Evolutionary conservation across 92 coral and sea anemone species (phyloP).

Genomic region (Palythoa grandis): DNA sequence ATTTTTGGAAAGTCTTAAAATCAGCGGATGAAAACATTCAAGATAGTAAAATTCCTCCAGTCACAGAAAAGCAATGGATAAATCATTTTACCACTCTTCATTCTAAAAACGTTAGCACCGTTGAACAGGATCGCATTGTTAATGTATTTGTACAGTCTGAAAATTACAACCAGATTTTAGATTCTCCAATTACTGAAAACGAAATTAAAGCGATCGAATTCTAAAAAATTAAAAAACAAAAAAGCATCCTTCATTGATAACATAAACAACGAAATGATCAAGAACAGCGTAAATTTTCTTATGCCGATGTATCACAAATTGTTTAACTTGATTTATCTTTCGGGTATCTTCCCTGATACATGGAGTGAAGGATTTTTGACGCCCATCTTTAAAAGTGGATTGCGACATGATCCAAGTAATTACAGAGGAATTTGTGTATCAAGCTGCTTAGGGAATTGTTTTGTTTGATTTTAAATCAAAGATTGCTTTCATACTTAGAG

Average conservation of each 20-base stretch:
- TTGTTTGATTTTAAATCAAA: background rate
- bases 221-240: background rate
- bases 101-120: background rate
- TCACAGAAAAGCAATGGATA: background rate
- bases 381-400: too few relatives aligned
- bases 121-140: background rate
- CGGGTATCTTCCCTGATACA: too few relatives aligned
- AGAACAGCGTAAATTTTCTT: background rate
- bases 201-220: background rate
- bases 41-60: background rate
- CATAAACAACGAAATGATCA: slow-evolving; percentile 27
- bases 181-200: background rate
- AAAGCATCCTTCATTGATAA: background rate
- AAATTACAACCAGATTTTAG: background rate
- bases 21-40: background rate
- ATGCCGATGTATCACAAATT: too few relatives aligned
- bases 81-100: background rate
- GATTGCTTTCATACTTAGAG: slow-evolving; percentile 1
- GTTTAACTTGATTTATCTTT: too few relatives aligned
- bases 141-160: background rate
- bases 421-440: slow-evolving; percentile 2
- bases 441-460: background rate
- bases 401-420: background rate
- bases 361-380: too few relatives aligned
- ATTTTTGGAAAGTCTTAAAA: slow-evolving; percentile 32